phyloP scores from a whole-genome alignment of 2,888 invertebrate species.

The Seira musarum region DNA sequence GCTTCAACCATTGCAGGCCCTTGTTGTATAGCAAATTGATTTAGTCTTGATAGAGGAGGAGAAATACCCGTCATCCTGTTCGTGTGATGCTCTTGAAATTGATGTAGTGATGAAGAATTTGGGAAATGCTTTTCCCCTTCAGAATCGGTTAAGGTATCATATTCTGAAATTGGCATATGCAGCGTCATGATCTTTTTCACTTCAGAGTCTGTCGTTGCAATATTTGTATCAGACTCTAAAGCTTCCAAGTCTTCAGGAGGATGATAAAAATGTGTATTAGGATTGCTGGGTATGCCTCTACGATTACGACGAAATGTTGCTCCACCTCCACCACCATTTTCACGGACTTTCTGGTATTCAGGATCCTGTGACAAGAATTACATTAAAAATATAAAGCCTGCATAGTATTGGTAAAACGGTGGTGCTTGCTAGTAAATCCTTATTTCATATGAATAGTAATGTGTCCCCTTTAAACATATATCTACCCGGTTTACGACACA shows the following conservation, averaged over 20 bases:
- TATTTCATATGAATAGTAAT: too few relatives aligned
- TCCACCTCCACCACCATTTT: slow-evolving; percentile 36
- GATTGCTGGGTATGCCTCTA: slow-evolving; percentile 25
- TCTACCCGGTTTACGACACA: too few relatives aligned
- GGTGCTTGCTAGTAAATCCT: too few relatives aligned
- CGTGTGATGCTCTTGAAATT: too few relatives aligned
- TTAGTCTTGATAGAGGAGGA: slow-evolving; percentile 33
- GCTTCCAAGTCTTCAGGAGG: slow-evolving; percentile 53
- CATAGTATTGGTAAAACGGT: too few relatives aligned
- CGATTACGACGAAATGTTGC: slow-evolving; percentile 46
- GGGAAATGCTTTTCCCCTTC: slow-evolving; percentile 75
- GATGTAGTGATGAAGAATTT: slow-evolving; percentile 62
- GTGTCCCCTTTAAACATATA: too few relatives aligned
- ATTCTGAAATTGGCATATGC: slow-evolving; percentile 94
- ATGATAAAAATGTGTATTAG: slow-evolving; percentile 34
- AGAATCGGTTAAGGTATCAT: slow-evolving; percentile 78
- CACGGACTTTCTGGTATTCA: slow-evolving; percentile 64
- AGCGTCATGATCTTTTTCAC: slow-evolving; percentile 93
- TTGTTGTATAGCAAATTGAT: slow-evolving; percentile 29
- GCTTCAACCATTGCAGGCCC: slow-evolving; percentile 41
- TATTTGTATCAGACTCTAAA: slow-evolving; percentile 87
- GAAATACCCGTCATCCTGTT: too few relatives aligned
- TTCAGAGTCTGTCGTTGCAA: slow-evolving; percentile 87
- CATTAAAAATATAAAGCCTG: too few relatives aligned
- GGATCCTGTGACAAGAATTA: slow-evolving; percentile 66